Percentiles rank a stretch among this genome's conserved stretches.
Conservation (phyloP, 2,888 invertebrate genomes). For the Gymnosoma rotundatum region DNA sequence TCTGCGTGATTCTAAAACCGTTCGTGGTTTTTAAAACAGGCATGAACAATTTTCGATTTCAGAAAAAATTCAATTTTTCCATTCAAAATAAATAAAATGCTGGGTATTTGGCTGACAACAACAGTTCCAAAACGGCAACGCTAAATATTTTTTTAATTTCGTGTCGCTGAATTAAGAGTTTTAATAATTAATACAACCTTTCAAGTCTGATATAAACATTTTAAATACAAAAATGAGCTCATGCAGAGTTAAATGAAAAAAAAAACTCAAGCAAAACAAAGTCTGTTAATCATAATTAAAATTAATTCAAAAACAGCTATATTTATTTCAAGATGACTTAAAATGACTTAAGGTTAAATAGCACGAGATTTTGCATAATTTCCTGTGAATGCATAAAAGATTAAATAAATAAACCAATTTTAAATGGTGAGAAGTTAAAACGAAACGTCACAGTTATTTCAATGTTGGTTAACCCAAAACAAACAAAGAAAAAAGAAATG, state of each 20-base stretch:
- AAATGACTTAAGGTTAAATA: constrained; percentile 55
- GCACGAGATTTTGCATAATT: constrained; percentile 61
- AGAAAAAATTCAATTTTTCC: too few species aligned
- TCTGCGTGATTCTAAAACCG: too few species aligned
- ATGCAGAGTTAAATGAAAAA: constrained; percentile 45
- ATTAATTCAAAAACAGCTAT: not conserved
- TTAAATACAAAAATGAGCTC: constrained; percentile 48
- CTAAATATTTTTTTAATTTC: not conserved
- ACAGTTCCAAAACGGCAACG: not conserved
- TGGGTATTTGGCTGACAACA: not conserved
- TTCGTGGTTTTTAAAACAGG: too few species aligned
- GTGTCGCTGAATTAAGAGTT: not conserved
- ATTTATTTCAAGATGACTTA: constrained; percentile 11
- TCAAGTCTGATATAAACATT: not conserved
- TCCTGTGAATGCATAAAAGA: constrained; percentile 18
- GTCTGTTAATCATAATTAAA: constrained; percentile 1
- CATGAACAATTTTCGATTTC: too few species aligned
- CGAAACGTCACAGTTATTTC: constrained; percentile 10
- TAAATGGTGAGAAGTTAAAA: constrained; percentile 7
- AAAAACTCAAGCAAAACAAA: constrained; percentile 15
- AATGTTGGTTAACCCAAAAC: not conserved
- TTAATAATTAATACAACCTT: not conserved
- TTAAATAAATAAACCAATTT: constrained; percentile 5
- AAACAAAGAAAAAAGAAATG: too few species aligned
- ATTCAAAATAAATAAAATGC: not conserved